These are phyloP conservation scores for Lordiphosa collinella DNA, from an alignment of 1,140 invertebrate genomes.

Conservation along the genomic window DNA sequence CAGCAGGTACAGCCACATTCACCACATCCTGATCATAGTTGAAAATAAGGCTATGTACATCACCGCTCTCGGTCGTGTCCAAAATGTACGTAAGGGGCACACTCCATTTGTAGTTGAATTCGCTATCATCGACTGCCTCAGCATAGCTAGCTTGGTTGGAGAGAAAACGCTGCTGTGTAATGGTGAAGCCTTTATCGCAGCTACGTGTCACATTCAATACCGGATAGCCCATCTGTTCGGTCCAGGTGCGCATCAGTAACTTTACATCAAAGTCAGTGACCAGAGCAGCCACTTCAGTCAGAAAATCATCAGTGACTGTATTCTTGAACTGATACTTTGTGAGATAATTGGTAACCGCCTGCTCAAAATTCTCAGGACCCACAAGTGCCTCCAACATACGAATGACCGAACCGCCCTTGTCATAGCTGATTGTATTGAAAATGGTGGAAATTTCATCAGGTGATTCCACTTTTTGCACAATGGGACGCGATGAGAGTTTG, in stretches of 20 bases:
- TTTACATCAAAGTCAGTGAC: slow-evolving; percentile 80
- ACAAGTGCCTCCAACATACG: slow-evolving; percentile 94
- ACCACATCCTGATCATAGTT: slow-evolving; percentile 15
- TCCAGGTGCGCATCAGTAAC: slow-evolving; percentile 95
- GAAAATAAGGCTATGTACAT: slow-evolving; percentile 62
- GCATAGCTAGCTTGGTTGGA: slow-evolving; percentile 83
- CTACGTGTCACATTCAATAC: slow-evolving; percentile 84
- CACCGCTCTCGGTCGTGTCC: slow-evolving; percentile 80
- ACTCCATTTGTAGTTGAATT: slow-evolving; percentile 88
- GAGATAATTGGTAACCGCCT: slow-evolving; percentile 88
- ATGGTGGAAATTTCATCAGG: slow-evolving; percentile 95
- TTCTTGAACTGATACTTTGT: slow-evolving; percentile 86
- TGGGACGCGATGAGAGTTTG: slow-evolving; percentile 91
- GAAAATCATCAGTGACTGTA: slow-evolving; percentile 90
- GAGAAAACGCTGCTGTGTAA: slow-evolving; percentile 88
- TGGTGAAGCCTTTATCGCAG: slow-evolving; percentile 79
- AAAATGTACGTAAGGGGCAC: slow-evolving; percentile 87
- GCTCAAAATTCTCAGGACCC: slow-evolving; percentile 87
- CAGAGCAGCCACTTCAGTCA: slow-evolving; percentile 82
- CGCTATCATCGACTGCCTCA: slow-evolving; percentile 80
- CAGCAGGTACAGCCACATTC: slow-evolving; percentile 1
- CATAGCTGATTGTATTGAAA: slow-evolving; percentile 95
- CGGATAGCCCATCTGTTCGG: slow-evolving; percentile 94
- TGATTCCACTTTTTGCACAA: slow-evolving; percentile 89
- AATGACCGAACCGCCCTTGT: slow-evolving; percentile 93